These are phyloP conservation scores for Eristalinus aeneus DNA, from an alignment of 2,888 invertebrate species.

Conservation along the genomic window DNA sequence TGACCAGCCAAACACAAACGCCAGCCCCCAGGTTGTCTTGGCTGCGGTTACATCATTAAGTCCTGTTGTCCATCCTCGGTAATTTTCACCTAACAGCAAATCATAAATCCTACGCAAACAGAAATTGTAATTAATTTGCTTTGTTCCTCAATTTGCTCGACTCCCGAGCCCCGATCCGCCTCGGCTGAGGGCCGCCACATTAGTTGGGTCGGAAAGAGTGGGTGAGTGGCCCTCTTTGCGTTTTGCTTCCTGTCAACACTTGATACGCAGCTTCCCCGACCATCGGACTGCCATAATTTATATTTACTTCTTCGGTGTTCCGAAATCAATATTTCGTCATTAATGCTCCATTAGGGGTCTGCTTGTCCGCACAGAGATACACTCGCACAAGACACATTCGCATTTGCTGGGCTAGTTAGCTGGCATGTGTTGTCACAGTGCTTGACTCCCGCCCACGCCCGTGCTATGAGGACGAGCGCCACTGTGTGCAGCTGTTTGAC, in stretches of 20 bases:
- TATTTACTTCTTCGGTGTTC: conserved; percentile 46
- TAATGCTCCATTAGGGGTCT: conserved; percentile 59
- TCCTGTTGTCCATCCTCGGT: conserved; percentile 31
- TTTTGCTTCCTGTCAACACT: conserved; percentile 54
- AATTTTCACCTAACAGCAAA: conserved; percentile 37
- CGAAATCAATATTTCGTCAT: conserved; percentile 66
- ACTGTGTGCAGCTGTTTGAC: neutral
- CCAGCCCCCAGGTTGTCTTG: neutral
- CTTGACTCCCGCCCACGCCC: neutral
- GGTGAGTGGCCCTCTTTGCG: conserved; percentile 10
- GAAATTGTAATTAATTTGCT: conserved; percentile 57
- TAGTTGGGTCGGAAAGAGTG: conserved; percentile 15
- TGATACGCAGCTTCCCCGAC: conserved; percentile 19
- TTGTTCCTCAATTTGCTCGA: conserved; percentile 47
- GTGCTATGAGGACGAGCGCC: neutral
- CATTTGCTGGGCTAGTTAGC: conserved; percentile 10
- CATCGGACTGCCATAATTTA: conserved; percentile 36
- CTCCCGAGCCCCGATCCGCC: neutral
- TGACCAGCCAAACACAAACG: neutral
- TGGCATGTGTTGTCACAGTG: conserved; percentile 12
- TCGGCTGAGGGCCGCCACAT: conserved; percentile 13
- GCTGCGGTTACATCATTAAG: conserved; percentile 34
- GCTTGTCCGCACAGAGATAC: conserved; percentile 37
- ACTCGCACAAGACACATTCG: neutral
- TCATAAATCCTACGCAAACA: conserved; percentile 50